Evolutionary conservation across 2,888 invertebrate genomes (phyloP).

Genomic region (Cheilosia pagana): DNA sequence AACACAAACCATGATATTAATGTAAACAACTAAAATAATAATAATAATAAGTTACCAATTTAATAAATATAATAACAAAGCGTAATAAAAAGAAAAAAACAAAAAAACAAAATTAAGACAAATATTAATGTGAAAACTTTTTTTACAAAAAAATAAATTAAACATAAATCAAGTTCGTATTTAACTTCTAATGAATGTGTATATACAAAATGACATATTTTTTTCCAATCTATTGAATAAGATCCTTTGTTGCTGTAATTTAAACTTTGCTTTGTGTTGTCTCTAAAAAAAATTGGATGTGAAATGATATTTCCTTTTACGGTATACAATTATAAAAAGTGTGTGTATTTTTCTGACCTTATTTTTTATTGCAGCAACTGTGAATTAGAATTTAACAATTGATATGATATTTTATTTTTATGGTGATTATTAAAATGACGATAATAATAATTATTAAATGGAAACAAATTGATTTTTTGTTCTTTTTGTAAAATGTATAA

Average conservation of each 20-base stretch:
- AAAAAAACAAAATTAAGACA: constrained; percentile 37
- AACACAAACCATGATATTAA: constrained; percentile 5
- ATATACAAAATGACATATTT: constrained; percentile 16
- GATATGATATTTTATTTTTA: constrained; percentile 33
- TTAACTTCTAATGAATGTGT: constrained; percentile 35
- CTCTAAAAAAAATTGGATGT: neutral
- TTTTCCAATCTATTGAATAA: constrained; percentile 15
- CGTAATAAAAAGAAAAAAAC: neutral
- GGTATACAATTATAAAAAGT: neutral
- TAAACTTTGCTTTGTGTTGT: constrained; percentile 1
- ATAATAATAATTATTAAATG: constrained; percentile 34
- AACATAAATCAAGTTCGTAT: constrained; percentile 19
- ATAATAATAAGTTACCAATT: constrained; percentile 23
- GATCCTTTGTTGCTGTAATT: constrained; percentile 34
- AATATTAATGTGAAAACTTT: constrained; percentile 48
- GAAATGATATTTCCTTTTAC: neutral
- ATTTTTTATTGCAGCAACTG: constrained; percentile 37
- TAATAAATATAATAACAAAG: constrained; percentile 1
- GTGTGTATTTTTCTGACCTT: neutral
- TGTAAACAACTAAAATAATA: constrained; percentile 16
- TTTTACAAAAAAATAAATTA: constrained; percentile 45
- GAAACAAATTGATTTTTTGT: constrained; percentile 6
- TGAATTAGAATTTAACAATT: constrained; percentile 36
- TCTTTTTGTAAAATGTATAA: constrained; percentile 41
- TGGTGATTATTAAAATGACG: constrained; percentile 6